These are phyloP conservation scores for Thymelicus acteon DNA, from an alignment of 2,888 invertebrate species.

Conservation along the genomic window DNA sequence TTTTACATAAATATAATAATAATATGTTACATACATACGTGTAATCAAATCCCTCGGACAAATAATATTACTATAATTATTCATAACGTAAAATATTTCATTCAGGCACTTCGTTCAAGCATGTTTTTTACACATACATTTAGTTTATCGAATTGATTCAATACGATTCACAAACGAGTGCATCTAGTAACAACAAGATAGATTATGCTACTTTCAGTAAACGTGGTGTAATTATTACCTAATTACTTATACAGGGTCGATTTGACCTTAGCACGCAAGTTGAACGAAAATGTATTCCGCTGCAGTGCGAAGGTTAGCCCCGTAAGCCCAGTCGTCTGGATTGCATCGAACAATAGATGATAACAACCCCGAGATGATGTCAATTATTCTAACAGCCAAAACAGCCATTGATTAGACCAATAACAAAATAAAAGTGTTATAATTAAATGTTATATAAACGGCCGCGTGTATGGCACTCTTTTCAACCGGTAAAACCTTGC, in stretches of 20 bases:
- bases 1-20: no score
- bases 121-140: no score
- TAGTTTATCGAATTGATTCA: neutral
- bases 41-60: no score
- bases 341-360: slow-evolving; percentile 63
- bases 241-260: slow-evolving; percentile 28
- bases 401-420: slow-evolving; percentile 73
- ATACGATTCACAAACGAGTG: neutral
- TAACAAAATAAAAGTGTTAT: slow-evolving; percentile 35
- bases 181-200: neutral
- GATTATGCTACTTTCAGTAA: slow-evolving; percentile 17
- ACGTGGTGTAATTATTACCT: slow-evolving; percentile 6
- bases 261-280: slow-evolving; percentile 36
- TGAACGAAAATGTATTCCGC: slow-evolving; percentile 20
- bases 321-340: slow-evolving; percentile 46
- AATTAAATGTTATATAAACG: slow-evolving; percentile 30
- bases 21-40: no score
- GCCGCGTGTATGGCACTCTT: neutral
- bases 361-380: slow-evolving; percentile 64
- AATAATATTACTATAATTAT: no score
- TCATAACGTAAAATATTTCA: no score
- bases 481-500: neutral
- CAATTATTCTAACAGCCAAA: slow-evolving; percentile 65
- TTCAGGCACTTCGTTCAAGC: no score
- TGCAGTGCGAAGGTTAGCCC: slow-evolving; percentile 53